A percentile compares a stretch with the other conserved stretches of the same genome.
phyloP scores from a whole-genome alignment of 2,888 invertebrate species.

The Apodemia hepburni region DNA sequence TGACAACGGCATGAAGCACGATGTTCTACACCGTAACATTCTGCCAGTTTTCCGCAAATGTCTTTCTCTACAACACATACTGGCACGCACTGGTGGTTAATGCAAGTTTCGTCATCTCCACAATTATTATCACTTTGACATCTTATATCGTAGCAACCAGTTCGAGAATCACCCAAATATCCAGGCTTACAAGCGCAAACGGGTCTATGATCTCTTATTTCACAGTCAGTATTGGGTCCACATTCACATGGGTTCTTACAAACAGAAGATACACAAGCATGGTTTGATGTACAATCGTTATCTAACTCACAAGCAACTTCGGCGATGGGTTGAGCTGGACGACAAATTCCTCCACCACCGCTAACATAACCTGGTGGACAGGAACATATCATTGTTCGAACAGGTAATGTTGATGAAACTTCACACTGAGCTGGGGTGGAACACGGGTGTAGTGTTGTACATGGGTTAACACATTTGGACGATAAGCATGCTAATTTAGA shows the following conservation, averaged over 20 bases:
- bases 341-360: constrained; percentile 91
- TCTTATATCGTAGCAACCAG: constrained; percentile 87
- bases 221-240: constrained; percentile 91
- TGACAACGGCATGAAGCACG: constrained; percentile 91
- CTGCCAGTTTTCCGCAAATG: constrained; percentile 87
- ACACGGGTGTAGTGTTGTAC: constrained; percentile 88
- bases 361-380: constrained; percentile 94
- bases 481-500: constrained; percentile 89
- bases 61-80: constrained; percentile 86
- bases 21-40: constrained; percentile 90
- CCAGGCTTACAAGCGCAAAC: constrained; percentile 92
- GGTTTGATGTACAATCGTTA: constrained; percentile 87
- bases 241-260: constrained; percentile 93
- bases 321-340: constrained; percentile 83
- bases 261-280: constrained; percentile 89
- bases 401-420: constrained; percentile 89
- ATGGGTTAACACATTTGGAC: constrained; percentile 91
- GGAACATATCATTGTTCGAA: constrained; percentile 93
- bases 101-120: constrained; percentile 90
- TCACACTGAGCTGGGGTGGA: constrained; percentile 88
- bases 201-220: constrained; percentile 91
- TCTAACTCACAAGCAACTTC: constrained; percentile 86
- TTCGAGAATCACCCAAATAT: constrained; percentile 91
- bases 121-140: constrained; percentile 89
- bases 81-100: constrained; percentile 90